phyloP scores from a whole-genome alignment of 2,888 invertebrate genomes.

The Campaea margaritaria region DNA sequence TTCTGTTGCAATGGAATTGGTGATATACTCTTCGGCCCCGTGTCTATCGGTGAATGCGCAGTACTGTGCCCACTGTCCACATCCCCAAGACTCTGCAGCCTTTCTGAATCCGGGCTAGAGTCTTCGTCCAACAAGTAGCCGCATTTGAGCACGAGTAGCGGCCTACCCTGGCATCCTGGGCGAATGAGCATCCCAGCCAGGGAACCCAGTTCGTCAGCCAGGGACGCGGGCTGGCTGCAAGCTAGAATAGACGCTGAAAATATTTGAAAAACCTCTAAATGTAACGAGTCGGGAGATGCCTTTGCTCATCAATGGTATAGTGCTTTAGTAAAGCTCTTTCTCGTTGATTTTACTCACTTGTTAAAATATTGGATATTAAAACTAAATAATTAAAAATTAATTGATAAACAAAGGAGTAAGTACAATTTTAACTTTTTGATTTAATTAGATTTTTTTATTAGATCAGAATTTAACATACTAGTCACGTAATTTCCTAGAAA shows the following conservation, averaged over 20 bases:
- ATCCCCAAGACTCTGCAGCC: constrained; percentile 89
- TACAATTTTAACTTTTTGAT: too few relatives aligned
- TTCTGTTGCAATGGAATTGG: constrained; percentile 87
- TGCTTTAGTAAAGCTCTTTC: too few relatives aligned
- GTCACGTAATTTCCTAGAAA: too few relatives aligned
- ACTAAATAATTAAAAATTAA: too few relatives aligned
- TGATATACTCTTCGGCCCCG: constrained; percentile 93
- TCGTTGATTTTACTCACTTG: too few relatives aligned
- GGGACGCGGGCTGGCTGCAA: constrained; percentile 86
- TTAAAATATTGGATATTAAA: too few relatives aligned
- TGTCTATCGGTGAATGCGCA: constrained; percentile 94
- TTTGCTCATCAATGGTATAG: too few relatives aligned
- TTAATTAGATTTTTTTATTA: too few relatives aligned
- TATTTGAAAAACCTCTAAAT: constrained; percentile 5
- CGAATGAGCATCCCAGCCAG: constrained; percentile 68
- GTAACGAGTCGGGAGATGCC: too few relatives aligned
- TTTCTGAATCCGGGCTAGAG: constrained; percentile 94
- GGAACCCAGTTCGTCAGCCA: constrained; percentile 89
- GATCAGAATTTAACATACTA: too few relatives aligned
- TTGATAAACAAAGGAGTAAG: too few relatives aligned
- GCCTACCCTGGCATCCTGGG: constrained; percentile 76
- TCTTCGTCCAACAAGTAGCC: constrained; percentile 92
- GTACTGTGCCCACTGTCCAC: constrained; percentile 97
- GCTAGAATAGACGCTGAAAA: constrained; percentile 87
- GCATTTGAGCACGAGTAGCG: constrained; percentile 89